These are phyloP conservation scores for Oncorhynchus gorbuscha DNA, from an alignment of 2,113 vertebrate genomes.

Conservation along the genomic window DNA sequence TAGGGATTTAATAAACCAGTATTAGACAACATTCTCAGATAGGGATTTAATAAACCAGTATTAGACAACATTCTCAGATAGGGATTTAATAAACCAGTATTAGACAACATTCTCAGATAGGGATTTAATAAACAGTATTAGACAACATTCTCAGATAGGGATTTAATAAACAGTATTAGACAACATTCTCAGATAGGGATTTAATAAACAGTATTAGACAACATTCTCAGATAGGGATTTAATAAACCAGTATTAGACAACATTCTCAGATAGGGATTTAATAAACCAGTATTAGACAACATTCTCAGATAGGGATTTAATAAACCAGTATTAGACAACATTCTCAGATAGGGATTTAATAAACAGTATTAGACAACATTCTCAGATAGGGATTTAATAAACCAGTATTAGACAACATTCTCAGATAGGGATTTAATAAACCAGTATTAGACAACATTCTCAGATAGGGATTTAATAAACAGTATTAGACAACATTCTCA, in stretches of 20 bases:
- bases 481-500: constrained; percentile 64
- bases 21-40: constrained; percentile 58
- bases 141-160: constrained; percentile 60
- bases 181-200: constrained; percentile 56
- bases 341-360: too few relatives aligned
- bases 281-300: too few relatives aligned
- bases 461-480: constrained; percentile 54
- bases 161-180: constrained; percentile 62
- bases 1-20: constrained; percentile 61
- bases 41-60: constrained; percentile 59
- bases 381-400: too few relatives aligned
- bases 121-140: constrained; percentile 61
- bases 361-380: too few relatives aligned
- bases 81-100: constrained; percentile 59
- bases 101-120: constrained; percentile 59
- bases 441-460: constrained; percentile 63
- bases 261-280: too few relatives aligned
- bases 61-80: constrained; percentile 61
- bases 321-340: too few relatives aligned
- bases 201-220: constrained; percentile 61
- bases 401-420: too few relatives aligned
- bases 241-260: constrained; percentile 58
- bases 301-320: too few relatives aligned
- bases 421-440: too few relatives aligned
- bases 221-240: constrained; percentile 59